Evolutionary conservation across 2,888 invertebrate genomes (phyloP).

Genomic region (Drosophila quinaria): DNA sequence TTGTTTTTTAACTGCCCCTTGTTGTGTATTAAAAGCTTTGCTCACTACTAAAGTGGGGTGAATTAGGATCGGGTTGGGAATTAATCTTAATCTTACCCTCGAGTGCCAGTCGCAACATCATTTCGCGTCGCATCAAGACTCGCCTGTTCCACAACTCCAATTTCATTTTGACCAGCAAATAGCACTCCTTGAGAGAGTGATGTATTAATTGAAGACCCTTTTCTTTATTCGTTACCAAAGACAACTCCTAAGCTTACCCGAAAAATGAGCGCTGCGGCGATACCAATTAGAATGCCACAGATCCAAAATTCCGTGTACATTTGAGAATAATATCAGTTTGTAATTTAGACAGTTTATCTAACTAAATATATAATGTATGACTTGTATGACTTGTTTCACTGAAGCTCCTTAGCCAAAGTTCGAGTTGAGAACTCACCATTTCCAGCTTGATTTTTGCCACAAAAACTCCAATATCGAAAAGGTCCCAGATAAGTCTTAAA

Average conservation of each 20-base stretch:
- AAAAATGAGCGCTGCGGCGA: conserved; percentile 50
- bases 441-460: conserved; percentile 13
- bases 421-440: conserved; percentile 53
- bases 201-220: not conserved
- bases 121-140: conserved; percentile 61
- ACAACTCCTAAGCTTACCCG: conserved; percentile 57
- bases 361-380: not conserved
- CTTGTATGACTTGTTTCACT: conserved; percentile 14
- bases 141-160: conserved; percentile 59
- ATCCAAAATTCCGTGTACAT: conserved; percentile 69
- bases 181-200: conserved; percentile 58
- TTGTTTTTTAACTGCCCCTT: conserved; percentile 22
- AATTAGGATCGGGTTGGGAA: not conserved
- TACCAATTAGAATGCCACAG: conserved; percentile 59
- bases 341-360: conserved; percentile 39
- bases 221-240: not conserved
- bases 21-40: conserved; percentile 16
- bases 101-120: conserved; percentile 64
- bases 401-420: conserved; percentile 24
- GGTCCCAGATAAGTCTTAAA: conserved; percentile 64
- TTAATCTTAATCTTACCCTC: conserved; percentile 63
- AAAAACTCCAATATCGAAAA: conserved; percentile 45
- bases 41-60: not conserved
- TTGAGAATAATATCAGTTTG: conserved; percentile 16
- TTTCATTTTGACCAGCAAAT: conserved; percentile 62